Evolutionary conservation across 2,888 invertebrate genomes (phyloP), one percentile per base, ranked within the genome.

Genomic region (Diaphora mendica): DNA sequence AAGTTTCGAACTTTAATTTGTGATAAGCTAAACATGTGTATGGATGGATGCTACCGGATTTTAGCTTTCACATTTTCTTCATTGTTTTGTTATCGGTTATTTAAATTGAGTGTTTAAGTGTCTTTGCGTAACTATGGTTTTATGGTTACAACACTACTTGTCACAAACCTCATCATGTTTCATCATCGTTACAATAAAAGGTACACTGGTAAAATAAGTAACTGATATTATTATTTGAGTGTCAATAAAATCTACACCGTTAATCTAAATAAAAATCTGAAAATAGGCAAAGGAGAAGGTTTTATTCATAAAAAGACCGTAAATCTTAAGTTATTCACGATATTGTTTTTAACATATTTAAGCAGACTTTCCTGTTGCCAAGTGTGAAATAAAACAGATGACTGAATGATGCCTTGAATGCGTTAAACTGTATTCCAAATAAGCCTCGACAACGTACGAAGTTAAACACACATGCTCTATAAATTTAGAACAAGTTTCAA

Each of bases 1-100:
- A 94, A 91, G 91, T 94, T 90, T 90, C 78, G 83, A 91, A 90
- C 91, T 90, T 91, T 94, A 94, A 94, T 94, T 95, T 93, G 93
- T 94, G 93, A 95, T 95, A 94, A 95, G 92, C 87, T 87, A 90
- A 93, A 93, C 89, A 91, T 90, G 88, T 88, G 86, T 87, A 87
- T 82, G 87, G 87, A 88, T 88, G 89, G 87, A 87, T 86, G 86
- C 94, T 94, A 93, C 94, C 82, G 94, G 91, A 86, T 90, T 91
- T 91, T 82, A 87, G 82, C 94, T 94, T 94, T 93, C 93, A 93
- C 92, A 90, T 90, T 91, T 72, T 88, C 84, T 81, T 80, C 78
- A 81, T 82, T 85, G 85, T 82, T 81, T 55, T 69, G 72, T 79
- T 86, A 85, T 86, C 81, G 73, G 78, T 79, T 80, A 77, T 79